A percentile compares a stretch with the other conserved stretches of the same genome.
These are phyloP conservation scores for Branchellion lobata DNA, from an alignment of 2,888 invertebrate species.

Conservation along the genomic window DNA sequence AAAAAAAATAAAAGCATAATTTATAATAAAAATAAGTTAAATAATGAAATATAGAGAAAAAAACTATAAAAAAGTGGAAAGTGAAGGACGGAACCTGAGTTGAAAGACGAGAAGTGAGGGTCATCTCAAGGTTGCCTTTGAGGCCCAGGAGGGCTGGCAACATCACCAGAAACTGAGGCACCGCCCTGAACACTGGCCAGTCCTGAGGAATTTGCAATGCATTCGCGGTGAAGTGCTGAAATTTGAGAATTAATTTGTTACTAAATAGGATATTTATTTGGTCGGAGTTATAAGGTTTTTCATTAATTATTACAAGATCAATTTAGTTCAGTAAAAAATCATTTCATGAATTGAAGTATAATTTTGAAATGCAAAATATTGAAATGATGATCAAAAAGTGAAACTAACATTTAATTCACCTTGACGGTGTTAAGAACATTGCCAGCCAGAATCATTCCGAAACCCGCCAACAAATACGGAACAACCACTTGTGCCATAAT, in stretches of 20 bases:
- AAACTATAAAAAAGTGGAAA: slow-evolving; percentile 20
- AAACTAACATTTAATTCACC: slow-evolving; percentile 39
- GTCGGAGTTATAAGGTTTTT: not conserved
- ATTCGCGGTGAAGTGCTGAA: not conserved
- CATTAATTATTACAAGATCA: not conserved
- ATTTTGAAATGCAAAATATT: no score
- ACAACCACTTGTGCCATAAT: slow-evolving; percentile 72
- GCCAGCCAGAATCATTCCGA: slow-evolving; percentile 87
- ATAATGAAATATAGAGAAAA: no score
- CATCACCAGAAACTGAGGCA: slow-evolving; percentile 75
- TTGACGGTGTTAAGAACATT: slow-evolving; percentile 76
- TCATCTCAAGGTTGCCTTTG: slow-evolving; percentile 94
- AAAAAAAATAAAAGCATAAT: not conserved
- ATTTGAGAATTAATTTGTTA: not conserved
- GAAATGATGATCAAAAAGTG: not conserved
- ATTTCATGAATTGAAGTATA: no score
- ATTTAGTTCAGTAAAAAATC: no score
- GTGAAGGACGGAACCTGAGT: no score
- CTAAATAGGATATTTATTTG: no score
- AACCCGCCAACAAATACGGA: slow-evolving; percentile 82
- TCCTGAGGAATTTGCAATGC: slow-evolving; percentile 64
- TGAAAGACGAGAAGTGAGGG: slow-evolving; percentile 88
- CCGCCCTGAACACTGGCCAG: slow-evolving; percentile 72
- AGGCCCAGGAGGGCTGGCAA: slow-evolving; percentile 79
- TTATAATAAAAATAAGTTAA: no score